Conservation (phyloP, 2,888 invertebrate species). For the Dioctria rufipes region DNA sequence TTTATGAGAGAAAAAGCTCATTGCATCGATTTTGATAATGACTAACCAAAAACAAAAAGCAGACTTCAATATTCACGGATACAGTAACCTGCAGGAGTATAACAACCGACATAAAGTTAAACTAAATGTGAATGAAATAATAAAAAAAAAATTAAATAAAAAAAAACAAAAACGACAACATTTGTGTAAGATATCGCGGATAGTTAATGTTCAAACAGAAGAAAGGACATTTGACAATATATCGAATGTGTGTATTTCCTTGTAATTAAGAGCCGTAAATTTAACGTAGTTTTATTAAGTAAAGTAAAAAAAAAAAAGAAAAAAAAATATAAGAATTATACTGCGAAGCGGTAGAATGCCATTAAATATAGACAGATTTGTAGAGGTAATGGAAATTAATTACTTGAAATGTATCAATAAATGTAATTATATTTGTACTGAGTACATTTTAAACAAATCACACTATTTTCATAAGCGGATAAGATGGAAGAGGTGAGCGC, state of each 20-base stretch:
- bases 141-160: neutral
- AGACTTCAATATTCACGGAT: constrained; percentile 8
- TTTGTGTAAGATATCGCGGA: constrained; percentile 42
- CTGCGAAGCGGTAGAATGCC: constrained; percentile 37
- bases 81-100: neutral
- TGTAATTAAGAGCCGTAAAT: constrained; percentile 53
- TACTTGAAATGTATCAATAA: constrained; percentile 47
- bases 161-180: neutral
- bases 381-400: constrained; percentile 43
- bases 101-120: constrained; percentile 10
- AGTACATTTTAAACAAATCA: constrained; percentile 56
- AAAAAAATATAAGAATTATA: constrained; percentile 32
- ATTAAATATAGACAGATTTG: constrained; percentile 27
- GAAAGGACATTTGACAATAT: constrained; percentile 59
- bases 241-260: constrained; percentile 56
- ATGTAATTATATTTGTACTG: constrained; percentile 57
- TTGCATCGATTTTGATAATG: constrained; percentile 37
- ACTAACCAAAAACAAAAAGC: constrained; percentile 14
- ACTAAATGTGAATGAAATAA: constrained; percentile 28
- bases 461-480: constrained; percentile 45
- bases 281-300: constrained; percentile 42
- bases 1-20: constrained; percentile 33
- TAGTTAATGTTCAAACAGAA: constrained; percentile 42
- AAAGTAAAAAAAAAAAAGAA: constrained; percentile 33
- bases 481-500: neutral